Percentiles rank a stretch among this genome's conserved stretches.
Evolutionary conservation across 1,140 invertebrate species (phyloP).

Genomic region (Orussus abietinus): DNA sequence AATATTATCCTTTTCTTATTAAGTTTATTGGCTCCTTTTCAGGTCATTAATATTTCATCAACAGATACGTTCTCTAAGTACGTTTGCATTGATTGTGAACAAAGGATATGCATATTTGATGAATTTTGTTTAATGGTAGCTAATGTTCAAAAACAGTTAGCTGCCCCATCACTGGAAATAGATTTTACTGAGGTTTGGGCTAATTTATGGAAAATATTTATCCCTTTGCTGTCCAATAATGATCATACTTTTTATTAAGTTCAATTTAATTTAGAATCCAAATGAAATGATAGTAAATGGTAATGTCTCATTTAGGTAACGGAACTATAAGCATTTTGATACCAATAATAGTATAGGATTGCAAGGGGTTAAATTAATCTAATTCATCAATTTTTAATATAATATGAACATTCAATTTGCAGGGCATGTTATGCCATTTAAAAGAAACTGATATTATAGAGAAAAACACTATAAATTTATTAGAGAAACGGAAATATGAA

Average conservation of each 20-base stretch:
- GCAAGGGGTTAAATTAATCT: too few species aligned
- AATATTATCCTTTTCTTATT: slow-evolving; percentile 5
- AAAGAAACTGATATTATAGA: slow-evolving; percentile 32
- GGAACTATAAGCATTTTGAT: too few species aligned
- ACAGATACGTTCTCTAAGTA: slow-evolving; percentile 41
- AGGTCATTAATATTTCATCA: slow-evolving; percentile 43
- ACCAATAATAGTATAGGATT: too few species aligned
- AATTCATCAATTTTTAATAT: too few species aligned
- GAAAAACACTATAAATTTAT: slow-evolving; percentile 22
- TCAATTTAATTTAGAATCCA: too few species aligned
- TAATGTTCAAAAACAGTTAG: slow-evolving; percentile 43
- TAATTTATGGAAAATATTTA: too few species aligned
- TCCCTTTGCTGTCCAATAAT: too few species aligned
- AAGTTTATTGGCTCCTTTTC: slow-evolving; percentile 12
- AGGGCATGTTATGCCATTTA: slow-evolving; percentile 43
- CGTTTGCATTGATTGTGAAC: slow-evolving; percentile 45
- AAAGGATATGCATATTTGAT: slow-evolving; percentile 42
- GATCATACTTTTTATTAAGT: too few species aligned
- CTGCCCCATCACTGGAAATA: slow-evolving; percentile 40
- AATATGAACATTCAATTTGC: too few species aligned
- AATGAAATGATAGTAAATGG: too few species aligned
- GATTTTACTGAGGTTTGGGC: slow-evolving; percentile 44
- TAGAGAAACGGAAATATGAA: slow-evolving; percentile 25
- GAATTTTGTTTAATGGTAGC: slow-evolving; percentile 47
- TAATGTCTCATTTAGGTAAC: too few species aligned